phyloP scores from a whole-genome alignment of 2,888 invertebrate species.

The Agriopis leucophaearia region DNA sequence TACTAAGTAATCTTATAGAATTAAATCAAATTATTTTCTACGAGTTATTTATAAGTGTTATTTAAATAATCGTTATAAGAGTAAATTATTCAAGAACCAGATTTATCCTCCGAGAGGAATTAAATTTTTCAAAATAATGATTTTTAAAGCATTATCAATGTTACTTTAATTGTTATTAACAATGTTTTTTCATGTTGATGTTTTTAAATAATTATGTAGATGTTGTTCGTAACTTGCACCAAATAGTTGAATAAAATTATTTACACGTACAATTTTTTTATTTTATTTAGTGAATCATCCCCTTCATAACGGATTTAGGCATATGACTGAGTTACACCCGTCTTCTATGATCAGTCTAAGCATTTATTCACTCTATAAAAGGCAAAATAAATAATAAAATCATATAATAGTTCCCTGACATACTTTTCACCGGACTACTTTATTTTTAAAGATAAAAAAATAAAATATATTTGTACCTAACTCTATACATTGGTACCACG shows the following conservation, averaged over 20 bases:
- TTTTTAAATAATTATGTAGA: slow-evolving; percentile 59
- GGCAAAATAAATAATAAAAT: too few relatives aligned
- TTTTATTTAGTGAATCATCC: too few relatives aligned
- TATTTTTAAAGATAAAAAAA: too few relatives aligned
- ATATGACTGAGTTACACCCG: too few relatives aligned
- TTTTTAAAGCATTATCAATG: neutral
- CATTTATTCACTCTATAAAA: too few relatives aligned
- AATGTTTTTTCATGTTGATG: slow-evolving; percentile 43
- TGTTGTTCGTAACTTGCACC: slow-evolving; percentile 66
- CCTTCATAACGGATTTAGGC: too few relatives aligned
- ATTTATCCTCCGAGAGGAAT: slow-evolving; percentile 20
- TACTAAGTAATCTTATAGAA: slow-evolving; percentile 7
- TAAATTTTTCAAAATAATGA: neutral
- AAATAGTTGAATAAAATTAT: slow-evolving; percentile 59
- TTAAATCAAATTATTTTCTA: slow-evolving; percentile 3
- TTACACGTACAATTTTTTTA: slow-evolving; percentile 23
- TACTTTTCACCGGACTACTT: too few relatives aligned
- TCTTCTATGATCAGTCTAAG: too few relatives aligned
- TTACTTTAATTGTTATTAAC: slow-evolving; percentile 9
- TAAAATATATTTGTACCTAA: too few relatives aligned
- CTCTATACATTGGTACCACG: too few relatives aligned
- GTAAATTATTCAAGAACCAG: neutral
- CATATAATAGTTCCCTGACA: too few relatives aligned
- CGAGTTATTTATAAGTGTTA: slow-evolving; percentile 5
- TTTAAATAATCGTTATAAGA: slow-evolving; percentile 2